Evolutionary conservation across 2,888 invertebrate genomes (phyloP), one percentile per base, ranked within the genome.

Genomic region (Enoplolaimus lenunculus): DNA sequence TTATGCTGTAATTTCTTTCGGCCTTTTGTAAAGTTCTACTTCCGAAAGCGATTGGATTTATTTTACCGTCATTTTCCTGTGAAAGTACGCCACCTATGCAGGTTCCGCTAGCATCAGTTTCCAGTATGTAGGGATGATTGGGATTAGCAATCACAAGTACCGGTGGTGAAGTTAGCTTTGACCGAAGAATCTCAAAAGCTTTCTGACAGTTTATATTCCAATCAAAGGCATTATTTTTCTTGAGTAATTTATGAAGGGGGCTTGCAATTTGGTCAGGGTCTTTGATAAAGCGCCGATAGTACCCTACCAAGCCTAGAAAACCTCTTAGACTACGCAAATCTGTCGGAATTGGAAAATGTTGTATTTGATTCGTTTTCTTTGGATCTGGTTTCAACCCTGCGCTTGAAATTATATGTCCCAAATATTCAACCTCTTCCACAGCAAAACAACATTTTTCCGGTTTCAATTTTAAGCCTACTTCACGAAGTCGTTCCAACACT

Each of bases 31-130:
- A 21, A 13, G 60, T 68, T 13, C 68, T 21, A 60, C 60, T 60
- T 16, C 29, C 68, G 28, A 28, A 68, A 7, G 68, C 68, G 13
- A 68, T 60, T 13, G 68, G 68, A 2, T 60, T 3, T 60, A 59
- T 60, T 28, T 2, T 29, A 28, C 60, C 30, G 2, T 66, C 69
- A 2, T 30, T 60, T 29, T 62, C 60, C 26, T 68, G 68, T 13
- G 68, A 2, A 3, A 68, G 31, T 31, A 68, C 59, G 59, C 28
- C 59, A 26, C 68, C 68, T 16, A 68, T 26, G 26, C 68, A 45
- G 13, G 21, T 21, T 16, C 68, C 68, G 59, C 60, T 60, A 3
- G 68, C 68, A 68, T 68, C 68, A 26, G 68, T 68, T 7, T n/a
- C n/a, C n/a, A 68, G 60, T 7, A 68, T 60, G 26, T 59, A 68